Percentiles rank a stretch among this genome's conserved stretches.
phyloP scores from a whole-genome alignment of 2,113 vertebrate genomes.

The Protobothrops flavoviridis region DNA sequence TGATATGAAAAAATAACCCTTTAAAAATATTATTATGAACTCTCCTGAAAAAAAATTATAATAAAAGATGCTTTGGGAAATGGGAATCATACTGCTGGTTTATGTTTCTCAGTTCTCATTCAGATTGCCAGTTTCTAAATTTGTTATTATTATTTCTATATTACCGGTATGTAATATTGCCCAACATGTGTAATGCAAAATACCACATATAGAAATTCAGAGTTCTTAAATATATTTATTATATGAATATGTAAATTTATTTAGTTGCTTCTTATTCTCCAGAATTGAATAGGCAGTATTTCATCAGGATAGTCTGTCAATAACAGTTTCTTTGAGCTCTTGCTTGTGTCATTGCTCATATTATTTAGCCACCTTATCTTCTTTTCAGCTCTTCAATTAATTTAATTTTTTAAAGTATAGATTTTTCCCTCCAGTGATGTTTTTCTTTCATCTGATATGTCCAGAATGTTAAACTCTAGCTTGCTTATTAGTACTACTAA shows the following conservation, averaged over 20 bases:
- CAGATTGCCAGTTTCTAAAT: background rate
- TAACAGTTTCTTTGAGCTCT: background rate
- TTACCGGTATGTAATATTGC: background rate
- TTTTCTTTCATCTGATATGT: background rate
- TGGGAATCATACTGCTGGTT: background rate
- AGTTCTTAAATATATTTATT: background rate
- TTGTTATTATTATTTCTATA: background rate
- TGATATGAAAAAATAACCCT: background rate
- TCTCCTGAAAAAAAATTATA: background rate
- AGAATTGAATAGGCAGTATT: background rate
- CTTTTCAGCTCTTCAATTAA: background rate
- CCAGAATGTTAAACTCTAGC: background rate
- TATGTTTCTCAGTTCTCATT: background rate
- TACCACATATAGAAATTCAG: background rate
- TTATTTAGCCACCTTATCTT: background rate
- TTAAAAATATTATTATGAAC: background rate
- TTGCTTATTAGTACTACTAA: background rate
- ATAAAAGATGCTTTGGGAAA: background rate
- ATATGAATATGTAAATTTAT: background rate
- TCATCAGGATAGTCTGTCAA: background rate
- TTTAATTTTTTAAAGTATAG: background rate
- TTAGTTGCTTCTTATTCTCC: background rate
- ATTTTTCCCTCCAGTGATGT: background rate
- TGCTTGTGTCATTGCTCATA: background rate
- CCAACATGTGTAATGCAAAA: background rate